Evolutionary conservation across 2,888 invertebrate genomes (phyloP), one percentile per base, ranked within the genome.

Genomic region (Trichacis sp.): DNA sequence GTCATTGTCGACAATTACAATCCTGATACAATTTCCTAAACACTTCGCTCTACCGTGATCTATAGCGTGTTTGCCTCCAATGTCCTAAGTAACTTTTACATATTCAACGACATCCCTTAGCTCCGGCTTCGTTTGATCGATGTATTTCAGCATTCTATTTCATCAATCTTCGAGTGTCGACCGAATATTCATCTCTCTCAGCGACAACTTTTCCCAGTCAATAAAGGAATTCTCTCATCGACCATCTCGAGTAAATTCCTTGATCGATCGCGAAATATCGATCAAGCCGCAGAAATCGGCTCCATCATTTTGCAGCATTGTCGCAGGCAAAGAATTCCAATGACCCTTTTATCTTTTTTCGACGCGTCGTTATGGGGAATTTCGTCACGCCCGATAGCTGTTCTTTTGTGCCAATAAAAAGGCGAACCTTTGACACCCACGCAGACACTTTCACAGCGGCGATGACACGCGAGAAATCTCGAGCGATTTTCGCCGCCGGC

Each of bases 331-430:
- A 38, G n/a, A 38, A 12, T n/a, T n/a, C n/a, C n/a, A n/a, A n/a
- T n/a, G n/a, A n/a, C n/a, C n/a, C n/a, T n/a, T n/a, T 36, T 36
- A 3, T 11, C 36, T 36, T 24, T 24, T 24, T 24, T 24, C 24
- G 51, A n/a, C n/a, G 40, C 42, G 30, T 29, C 52, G 42, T 43
- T 42, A 42, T 42, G 52, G 52, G 42, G 30, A 52, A 40, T 40
- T 42, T 52, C 43, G 42, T 52, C 52, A 52, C 52, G 52, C 43
- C 40, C 29, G 29, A 40, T 42, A 42, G 36, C 42, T 42, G 42
- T 52, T 30, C 52, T 43, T 52, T 43, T 17, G 30, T 15, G 29
- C n/a, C 30, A 52, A 30, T 52, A 52, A 45, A 30, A 30, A 52
- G 52, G 42, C 40, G 43, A 52, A 52, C 42, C 42, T 52, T 42